phyloP scores from a whole-genome alignment of 2,797 vertebrate species.

The Pristis pectinata region DNA sequence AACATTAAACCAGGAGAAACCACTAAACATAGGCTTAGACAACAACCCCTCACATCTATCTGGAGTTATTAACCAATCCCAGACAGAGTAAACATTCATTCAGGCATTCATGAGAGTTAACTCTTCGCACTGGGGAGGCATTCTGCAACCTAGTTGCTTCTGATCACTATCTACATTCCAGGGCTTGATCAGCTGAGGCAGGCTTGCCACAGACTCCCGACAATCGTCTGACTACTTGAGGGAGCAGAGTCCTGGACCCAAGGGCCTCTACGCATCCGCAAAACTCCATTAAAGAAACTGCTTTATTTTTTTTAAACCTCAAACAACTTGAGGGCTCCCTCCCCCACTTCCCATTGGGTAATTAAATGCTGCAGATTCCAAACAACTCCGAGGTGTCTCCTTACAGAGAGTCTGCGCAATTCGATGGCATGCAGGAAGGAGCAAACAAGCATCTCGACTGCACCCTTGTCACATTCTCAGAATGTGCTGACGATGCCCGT shows the following conservation, averaged over 20 bases:
- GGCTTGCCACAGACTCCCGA: not conserved
- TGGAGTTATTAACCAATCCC: not conserved
- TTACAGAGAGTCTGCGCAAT: not conserved
- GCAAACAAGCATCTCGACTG: not conserved
- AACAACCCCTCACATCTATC: not conserved
- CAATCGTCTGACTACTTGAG: not conserved
- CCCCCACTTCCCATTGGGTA: too few species aligned
- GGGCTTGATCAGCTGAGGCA: not conserved
- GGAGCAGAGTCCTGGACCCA: not conserved
- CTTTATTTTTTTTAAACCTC: not conserved
- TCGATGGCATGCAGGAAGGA: not conserved
- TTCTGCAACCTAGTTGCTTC: not conserved
- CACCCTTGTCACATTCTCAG: not conserved
- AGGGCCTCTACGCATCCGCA: not conserved
- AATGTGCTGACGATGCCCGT: not conserved
- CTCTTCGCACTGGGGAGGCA: not conserved
- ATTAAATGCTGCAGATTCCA: not conserved
- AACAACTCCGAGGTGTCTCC: not conserved
- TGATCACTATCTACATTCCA: not conserved
- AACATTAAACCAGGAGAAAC: not conserved
- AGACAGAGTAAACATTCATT: not conserved
- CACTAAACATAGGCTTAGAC: not conserved
- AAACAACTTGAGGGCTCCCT: not conserved
- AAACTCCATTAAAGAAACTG: not conserved
- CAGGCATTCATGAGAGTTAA: not conserved